These are phyloP conservation scores for Morpho achilles DNA, from an alignment of 2,888 invertebrate species.

Conservation along the genomic window DNA sequence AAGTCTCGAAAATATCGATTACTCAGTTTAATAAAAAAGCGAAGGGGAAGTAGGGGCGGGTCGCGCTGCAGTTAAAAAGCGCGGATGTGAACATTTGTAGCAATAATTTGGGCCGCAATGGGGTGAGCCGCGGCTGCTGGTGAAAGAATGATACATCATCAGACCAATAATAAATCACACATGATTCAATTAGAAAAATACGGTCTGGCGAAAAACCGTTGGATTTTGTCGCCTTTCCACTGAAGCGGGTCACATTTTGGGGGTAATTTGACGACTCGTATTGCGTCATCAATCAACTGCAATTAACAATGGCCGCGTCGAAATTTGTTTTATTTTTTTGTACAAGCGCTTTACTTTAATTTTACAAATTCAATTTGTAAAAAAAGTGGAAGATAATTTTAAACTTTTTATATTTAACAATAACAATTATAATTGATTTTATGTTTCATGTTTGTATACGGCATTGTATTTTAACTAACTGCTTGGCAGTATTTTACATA, in stretches of 20 bases:
- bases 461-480: too few relatives aligned
- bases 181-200: constrained; percentile 79
- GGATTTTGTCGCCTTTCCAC: constrained; percentile 54
- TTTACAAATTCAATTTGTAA: constrained; percentile 2
- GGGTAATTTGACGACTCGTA: constrained; percentile 70
- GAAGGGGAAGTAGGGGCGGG: constrained; percentile 50
- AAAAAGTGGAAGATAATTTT: background rate
- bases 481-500: too few relatives aligned
- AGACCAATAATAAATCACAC: constrained; percentile 78
- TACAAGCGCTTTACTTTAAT: constrained; percentile 3
- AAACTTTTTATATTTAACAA: too few relatives aligned
- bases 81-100: constrained; percentile 72
- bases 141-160: constrained; percentile 80
- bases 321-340: constrained; percentile 15
- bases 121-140: constrained; percentile 72
- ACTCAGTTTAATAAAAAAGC: constrained; percentile 64
- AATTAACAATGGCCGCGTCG: constrained; percentile 49
- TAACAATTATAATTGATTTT: too few relatives aligned
- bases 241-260: constrained; percentile 51
- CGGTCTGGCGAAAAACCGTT: constrained; percentile 53
- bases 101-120: constrained; percentile 72
- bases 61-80: constrained; percentile 61
- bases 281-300: constrained; percentile 71
- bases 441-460: too few relatives aligned
- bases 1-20: constrained; percentile 37